These are phyloP conservation scores for Euborellia annulipes DNA, from an alignment of 1,140 invertebrate genomes.

Conservation along the genomic window DNA sequence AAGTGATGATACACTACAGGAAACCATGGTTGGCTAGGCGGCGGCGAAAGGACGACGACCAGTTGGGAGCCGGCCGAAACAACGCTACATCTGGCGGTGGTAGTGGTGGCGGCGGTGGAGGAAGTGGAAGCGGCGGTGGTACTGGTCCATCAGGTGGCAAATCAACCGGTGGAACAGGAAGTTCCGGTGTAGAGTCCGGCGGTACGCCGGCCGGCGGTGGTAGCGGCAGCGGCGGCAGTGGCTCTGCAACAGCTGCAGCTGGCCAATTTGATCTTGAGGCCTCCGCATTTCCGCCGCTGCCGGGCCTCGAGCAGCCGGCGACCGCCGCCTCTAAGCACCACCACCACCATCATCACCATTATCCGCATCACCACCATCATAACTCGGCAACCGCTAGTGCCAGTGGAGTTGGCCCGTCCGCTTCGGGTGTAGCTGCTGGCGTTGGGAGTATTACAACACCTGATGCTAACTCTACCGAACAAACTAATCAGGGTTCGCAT, in stretches of 20 bases:
- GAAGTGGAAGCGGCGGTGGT: conserved; percentile 12
- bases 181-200: not conserved
- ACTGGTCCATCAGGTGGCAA: conserved; percentile 5
- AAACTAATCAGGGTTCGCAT: conserved; percentile 8
- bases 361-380: not conserved
- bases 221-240: conserved; percentile 20
- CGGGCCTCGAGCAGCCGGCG: conserved; percentile 33
- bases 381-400: too few species aligned
- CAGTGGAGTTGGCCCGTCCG: not conserved
- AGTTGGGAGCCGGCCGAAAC: conserved; percentile 19
- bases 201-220: conserved; percentile 11
- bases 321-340: conserved; percentile 24
- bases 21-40: not conserved
- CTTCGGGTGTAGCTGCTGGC: not conserved
- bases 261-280: conserved; percentile 61
- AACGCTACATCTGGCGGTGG: conserved; percentile 27
- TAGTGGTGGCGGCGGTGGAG: conserved; percentile 18
- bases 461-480: conserved; percentile 8
- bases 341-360: not conserved
- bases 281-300: conserved; percentile 65
- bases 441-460: not conserved
- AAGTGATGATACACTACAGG: too few species aligned
- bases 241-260: conserved; percentile 3
- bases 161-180: conserved; percentile 15
- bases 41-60: conserved; percentile 4